phyloP scores from a whole-genome alignment of 2,888 invertebrate genomes.

The Alitta virens region DNA sequence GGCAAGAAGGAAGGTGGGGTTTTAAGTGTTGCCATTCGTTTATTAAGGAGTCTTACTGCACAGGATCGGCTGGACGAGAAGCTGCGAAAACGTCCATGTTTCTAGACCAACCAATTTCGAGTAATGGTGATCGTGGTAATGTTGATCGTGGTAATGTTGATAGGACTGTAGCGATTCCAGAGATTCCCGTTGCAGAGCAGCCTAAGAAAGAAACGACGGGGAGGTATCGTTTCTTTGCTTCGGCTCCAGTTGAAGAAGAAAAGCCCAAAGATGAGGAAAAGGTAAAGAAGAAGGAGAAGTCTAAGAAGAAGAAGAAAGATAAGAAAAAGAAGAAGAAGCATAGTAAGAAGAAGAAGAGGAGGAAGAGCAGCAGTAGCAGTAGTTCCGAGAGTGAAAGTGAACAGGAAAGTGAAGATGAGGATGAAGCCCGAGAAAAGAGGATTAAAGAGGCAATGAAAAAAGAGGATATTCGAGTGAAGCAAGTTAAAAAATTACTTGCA shows the following conservation, averaged over 20 bases:
- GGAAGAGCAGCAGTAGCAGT: constrained; percentile 31
- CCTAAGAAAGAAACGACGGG: background rate
- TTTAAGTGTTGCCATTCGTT: constrained; percentile 93
- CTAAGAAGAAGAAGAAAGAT: constrained; percentile 9
- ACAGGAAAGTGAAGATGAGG: constrained; percentile 34
- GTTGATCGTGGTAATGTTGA: too few species aligned
- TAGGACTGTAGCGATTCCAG: background rate
- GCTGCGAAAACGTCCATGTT: too few species aligned
- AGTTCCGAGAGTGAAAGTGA: constrained; percentile 31
- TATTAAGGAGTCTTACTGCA: constrained; percentile 62
- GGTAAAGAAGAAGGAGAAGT: background rate
- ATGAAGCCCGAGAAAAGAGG: constrained; percentile 35
- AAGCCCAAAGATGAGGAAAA: background rate
- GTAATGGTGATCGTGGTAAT: too few species aligned
- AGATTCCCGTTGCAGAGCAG: background rate
- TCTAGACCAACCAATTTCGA: too few species aligned
- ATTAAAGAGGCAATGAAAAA: constrained; percentile 45
- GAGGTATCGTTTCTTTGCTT: background rate
- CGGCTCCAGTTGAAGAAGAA: constrained; percentile 36
- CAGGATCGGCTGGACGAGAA: constrained; percentile 61
- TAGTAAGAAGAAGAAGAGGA: constrained; percentile 39
- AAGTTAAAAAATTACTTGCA: constrained; percentile 67
- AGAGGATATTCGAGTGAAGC: constrained; percentile 51
- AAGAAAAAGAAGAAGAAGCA: constrained; percentile 46
- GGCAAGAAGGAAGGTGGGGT: constrained; percentile 92